phyloP scores from a whole-genome alignment of 2,113 vertebrate species.

The Naja naja region DNA sequence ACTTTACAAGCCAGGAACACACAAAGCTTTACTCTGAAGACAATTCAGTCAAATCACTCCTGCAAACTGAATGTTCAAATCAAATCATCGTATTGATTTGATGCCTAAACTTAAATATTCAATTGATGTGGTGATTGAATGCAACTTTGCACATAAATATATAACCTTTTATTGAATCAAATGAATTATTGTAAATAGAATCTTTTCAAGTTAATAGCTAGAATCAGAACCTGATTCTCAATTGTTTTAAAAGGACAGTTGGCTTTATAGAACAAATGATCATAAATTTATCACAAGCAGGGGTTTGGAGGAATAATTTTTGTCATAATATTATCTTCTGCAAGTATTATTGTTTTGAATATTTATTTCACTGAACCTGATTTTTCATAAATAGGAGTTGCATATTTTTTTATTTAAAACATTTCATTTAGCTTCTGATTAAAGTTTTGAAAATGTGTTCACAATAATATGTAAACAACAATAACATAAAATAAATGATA shows the following conservation, averaged over 20 bases:
- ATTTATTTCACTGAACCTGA: background rate
- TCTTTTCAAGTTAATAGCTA: background rate
- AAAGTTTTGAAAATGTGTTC: background rate
- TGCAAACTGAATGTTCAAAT: background rate
- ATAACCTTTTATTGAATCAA: background rate
- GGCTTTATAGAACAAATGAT: conserved; percentile 21
- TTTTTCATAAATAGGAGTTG: background rate
- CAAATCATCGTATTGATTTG: background rate
- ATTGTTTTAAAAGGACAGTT: conserved; percentile 7
- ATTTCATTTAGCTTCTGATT: background rate
- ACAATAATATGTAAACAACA: background rate
- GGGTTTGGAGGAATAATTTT: background rate
- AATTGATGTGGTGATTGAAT: background rate
- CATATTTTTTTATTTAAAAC: background rate
- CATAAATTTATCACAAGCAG: background rate
- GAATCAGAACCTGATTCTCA: background rate
- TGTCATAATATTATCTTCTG: background rate
- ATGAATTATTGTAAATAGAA: background rate
- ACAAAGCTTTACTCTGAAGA: background rate
- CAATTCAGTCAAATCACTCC: background rate
- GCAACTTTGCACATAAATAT: background rate
- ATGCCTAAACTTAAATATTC: background rate
- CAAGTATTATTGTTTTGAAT: conserved; percentile 5
- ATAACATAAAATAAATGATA: background rate
- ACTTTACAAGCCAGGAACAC: background rate